Evolutionary conservation across 2,113 vertebrate species (phyloP), one percentile per base, ranked within the genome.

Genomic region (Hippocampus mohnikei): DNA sequence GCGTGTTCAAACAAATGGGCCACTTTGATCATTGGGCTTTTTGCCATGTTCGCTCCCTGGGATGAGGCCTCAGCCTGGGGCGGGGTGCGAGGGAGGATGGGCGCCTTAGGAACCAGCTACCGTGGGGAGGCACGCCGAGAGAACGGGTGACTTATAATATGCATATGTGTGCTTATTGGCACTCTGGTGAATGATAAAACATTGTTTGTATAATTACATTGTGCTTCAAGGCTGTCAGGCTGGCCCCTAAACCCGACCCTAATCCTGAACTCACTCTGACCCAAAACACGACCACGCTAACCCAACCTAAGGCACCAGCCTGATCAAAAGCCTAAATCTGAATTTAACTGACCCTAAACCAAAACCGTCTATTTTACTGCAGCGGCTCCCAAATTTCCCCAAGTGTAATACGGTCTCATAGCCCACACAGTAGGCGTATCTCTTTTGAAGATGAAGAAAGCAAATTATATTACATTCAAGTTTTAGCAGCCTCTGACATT

Each of bases 1-100:
- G 91, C 94, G 84, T 94, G 93, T 94, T 95, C 94, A 98, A 96
- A 95, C 93, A 95, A 95, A 94, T 93, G 90, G 92, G 92, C 89
- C 91, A 93, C 89, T 93, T 92, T 91, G 91, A 93, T 93, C 91
- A 90, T 88, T 67, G 81, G 86, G 88, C 88, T 88, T 87, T 90
- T 81, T 86, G 84, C 69, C 82, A 76, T 90, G 87, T 91, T 90
- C 82, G 88, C 85, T 77, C 9, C 37, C 33, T 53, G 78, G 86
- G 84, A 87, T 79, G 81, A 84, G 84, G 81, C 79, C 77, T 83
- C 59, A 83, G 84, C 81, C 72, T 18, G 53, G 70, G 82, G 84
- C 80, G 76, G 79, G 80, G 80, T 21, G 41, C 8, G 55, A 69
- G 82, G 55, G 69, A 81, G 84, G 80, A 75, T 76, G 81, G 79